Conservation (phyloP, 2,797 vertebrate genomes). For the Adelosebastes latens region DNA sequence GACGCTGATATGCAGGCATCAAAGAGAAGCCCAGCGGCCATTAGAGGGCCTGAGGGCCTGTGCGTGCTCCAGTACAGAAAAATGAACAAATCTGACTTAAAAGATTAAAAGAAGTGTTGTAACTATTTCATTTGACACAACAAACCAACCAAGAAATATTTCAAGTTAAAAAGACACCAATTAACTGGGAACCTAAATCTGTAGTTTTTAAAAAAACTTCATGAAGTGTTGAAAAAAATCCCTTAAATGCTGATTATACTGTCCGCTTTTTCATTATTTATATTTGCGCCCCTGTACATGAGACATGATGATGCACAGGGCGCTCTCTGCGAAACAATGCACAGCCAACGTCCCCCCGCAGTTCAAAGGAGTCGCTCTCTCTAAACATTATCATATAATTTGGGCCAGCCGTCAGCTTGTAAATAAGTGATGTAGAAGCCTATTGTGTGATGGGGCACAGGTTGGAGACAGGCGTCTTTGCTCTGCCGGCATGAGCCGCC, state of each 20-base stretch:
- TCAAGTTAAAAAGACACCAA: background rate
- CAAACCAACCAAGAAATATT: background rate
- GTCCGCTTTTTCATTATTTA: background rate
- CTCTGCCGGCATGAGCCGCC: conserved; percentile 77
- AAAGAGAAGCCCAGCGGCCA: conserved; percentile 84
- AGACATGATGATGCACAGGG: conserved; percentile 34
- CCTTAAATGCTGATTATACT: background rate
- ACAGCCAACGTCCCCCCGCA: conserved; percentile 34
- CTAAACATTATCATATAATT: conserved; percentile 82
- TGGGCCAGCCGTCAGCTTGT: conserved; percentile 82
- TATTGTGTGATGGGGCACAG: conserved; percentile 82
- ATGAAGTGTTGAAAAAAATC: no score
- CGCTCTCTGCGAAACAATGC: conserved; percentile 47
- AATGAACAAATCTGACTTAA: conserved; percentile 30
- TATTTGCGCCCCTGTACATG: background rate
- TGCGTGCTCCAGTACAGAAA: conserved; percentile 9
- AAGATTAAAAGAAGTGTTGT: conserved; percentile 12
- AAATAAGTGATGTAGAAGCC: conserved; percentile 85
- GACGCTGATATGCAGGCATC: conserved; percentile 88
- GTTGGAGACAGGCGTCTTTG: conserved; percentile 85
- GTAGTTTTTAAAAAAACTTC: background rate
- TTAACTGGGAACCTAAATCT: background rate
- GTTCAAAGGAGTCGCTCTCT: conserved; percentile 78
- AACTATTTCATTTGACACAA: conserved; percentile 11
- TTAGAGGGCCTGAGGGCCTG: conserved; percentile 41